Evolutionary conservation across 1,140 invertebrate species (phyloP).

Genomic region (Lordiphosa stackelbergi): DNA sequence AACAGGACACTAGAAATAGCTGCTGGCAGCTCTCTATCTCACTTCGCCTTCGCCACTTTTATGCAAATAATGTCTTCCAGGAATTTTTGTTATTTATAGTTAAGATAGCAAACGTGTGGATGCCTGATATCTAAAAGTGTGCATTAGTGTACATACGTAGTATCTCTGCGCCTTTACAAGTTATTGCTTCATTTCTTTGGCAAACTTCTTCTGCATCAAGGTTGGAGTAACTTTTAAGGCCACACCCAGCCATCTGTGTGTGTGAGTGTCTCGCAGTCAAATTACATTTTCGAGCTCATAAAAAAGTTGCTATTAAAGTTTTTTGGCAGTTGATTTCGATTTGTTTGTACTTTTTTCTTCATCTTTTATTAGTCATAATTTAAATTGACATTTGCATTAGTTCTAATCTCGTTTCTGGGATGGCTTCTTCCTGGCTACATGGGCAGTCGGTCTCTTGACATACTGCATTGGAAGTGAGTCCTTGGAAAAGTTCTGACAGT

Average conservation of each 20-base stretch:
- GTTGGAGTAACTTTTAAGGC: constrained; percentile 21
- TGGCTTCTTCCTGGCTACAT: constrained; percentile 1
- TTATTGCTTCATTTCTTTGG: constrained; percentile 70
- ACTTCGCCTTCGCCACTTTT: constrained; percentile 61
- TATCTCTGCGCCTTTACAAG: constrained; percentile 34
- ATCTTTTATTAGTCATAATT: constrained; percentile 44
- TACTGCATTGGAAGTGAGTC: no score
- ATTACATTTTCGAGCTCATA: constrained; percentile 60
- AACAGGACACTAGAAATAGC: constrained; percentile 54
- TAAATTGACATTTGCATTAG: constrained; percentile 55
- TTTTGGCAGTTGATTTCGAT: constrained; percentile 56
- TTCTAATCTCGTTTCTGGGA: constrained; percentile 29
- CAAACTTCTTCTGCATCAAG: constrained; percentile 33
- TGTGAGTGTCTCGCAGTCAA: constrained; percentile 35
- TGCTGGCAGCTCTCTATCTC: constrained; percentile 33
- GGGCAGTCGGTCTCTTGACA: constrained; percentile 10
- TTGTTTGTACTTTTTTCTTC: constrained; percentile 8
- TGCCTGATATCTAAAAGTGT: constrained; percentile 62
- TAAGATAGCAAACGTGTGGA: constrained; percentile 73
- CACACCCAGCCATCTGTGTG: constrained; percentile 6
- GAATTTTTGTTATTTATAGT: constrained; percentile 76
- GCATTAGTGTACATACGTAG: constrained; percentile 43
- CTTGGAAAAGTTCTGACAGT: no score
- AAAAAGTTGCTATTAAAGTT: constrained; percentile 62
- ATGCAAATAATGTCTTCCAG: constrained; percentile 75